Evolutionary conservation across 2,113 vertebrate species (phyloP), one percentile per base, ranked within the genome.

Genomic region (Neolamprologus tretocephalus): DNA sequence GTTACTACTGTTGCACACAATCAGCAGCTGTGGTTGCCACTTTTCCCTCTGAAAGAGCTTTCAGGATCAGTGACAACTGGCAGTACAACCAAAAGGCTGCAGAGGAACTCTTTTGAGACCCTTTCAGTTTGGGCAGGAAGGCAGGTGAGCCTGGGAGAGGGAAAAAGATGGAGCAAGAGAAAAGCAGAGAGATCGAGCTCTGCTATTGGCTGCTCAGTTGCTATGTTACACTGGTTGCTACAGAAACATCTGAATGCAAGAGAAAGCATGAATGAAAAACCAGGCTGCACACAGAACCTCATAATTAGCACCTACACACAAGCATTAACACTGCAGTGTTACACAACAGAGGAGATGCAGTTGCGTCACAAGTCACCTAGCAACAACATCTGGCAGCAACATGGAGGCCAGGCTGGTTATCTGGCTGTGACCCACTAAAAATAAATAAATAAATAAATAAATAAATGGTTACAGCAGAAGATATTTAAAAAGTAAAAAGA

Each of bases 161-260:
- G 14, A 42, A 49, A 49, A 63, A 47, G 73, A 89, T 42, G 53
- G 28, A 83, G 55, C 35, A 8, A 80, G 45, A 83, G 49, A 82
- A 66, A 90, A 45, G 47, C 47, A 78, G 84, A 16, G 35, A 83
- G 78, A 85, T 81, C 40, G 8, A 83, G 47, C 71, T 78, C 84
- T 12, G 84, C 81, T 81, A 94, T 89, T 94, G 93, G 95, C 75
- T 12, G 19, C 26, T 87, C 55, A 9, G 95, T 96, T 95, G 93
- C 95, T 95, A 95, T 88, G 94, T 89, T 90, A 96, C 86, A 58
- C 49, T 4, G 45, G 96, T 96, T 96, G 90, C 95, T 92, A 96
- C 92, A 94, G 96, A 95, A 96, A 97, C 95, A 87, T 89, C 68
- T 91, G 87, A 95, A 92, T 95, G 92, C 90, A 91, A 91, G 84